A percentile compares a stretch with the other conserved stretches of the same genome.
phyloP scores from a whole-genome alignment of 64 coral and sea anemone genomes.

The Montipora capricornis region DNA sequence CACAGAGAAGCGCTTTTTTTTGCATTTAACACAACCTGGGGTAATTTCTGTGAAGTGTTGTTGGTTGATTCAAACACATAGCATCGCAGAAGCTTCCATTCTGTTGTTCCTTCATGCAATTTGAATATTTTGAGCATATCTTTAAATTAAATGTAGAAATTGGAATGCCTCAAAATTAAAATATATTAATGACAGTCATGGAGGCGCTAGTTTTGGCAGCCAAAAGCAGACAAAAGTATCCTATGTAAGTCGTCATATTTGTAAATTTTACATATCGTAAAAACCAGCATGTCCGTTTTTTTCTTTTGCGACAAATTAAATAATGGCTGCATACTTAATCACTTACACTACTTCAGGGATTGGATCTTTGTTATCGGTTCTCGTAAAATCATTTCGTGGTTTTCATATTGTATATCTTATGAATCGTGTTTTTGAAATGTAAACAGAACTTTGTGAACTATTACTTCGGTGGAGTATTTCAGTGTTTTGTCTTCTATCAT shows the following conservation, averaged over 20 bases:
- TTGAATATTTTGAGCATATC: neutral
- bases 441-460: conserved; percentile 66
- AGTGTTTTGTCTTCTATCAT: conserved; percentile 15
- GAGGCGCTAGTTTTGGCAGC: neutral
- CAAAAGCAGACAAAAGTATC: conserved; percentile 6
- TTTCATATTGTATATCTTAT: neutral
- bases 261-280: neutral
- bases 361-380: neutral
- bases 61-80: too few species aligned
- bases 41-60: too few species aligned
- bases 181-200: neutral
- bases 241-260: neutral
- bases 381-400: neutral
- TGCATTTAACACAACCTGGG: too few species aligned
- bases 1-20: too few species aligned
- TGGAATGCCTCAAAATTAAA: neutral
- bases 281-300: too few species aligned
- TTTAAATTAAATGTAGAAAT: conserved; percentile 20
- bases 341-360: neutral
- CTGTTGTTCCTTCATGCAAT: neutral
- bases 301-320: conserved; percentile 13
- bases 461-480: neutral
- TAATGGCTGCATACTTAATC: neutral
- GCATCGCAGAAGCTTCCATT: too few species aligned
- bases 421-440: conserved; percentile 69